Evolutionary conservation across 2,113 vertebrate genomes (phyloP).

Genomic region (Pyrgilauda ruficollis): DNA sequence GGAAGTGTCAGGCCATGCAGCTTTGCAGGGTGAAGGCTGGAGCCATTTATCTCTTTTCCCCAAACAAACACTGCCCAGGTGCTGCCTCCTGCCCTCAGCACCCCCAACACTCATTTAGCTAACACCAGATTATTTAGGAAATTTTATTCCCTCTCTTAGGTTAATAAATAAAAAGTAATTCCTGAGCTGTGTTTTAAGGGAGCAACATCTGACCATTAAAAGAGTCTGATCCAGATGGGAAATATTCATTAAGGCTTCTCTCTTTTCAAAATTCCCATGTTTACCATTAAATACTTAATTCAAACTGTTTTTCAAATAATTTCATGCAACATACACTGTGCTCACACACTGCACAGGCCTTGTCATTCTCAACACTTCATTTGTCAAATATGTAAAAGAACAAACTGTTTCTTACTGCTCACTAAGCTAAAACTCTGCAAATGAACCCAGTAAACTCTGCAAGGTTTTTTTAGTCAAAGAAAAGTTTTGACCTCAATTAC

Average conservation of each 20-base stretch:
- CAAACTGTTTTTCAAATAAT: neutral
- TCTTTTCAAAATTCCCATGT: neutral
- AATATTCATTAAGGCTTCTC: neutral
- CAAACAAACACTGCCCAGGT: fast-evolving
- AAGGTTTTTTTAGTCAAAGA: neutral
- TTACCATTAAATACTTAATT: neutral
- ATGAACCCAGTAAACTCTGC: neutral
- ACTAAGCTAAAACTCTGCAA: neutral
- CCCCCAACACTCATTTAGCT: neutral
- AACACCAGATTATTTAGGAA: neutral
- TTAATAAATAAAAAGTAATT: constrained; percentile 2
- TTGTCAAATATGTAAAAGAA: neutral
- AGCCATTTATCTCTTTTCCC: fast-evolving
- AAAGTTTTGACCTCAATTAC: neutral
- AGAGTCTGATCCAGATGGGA: neutral
- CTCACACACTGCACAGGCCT: neutral
- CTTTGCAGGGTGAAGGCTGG: neutral
- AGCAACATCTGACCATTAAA: neutral
- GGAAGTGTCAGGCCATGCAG: neutral
- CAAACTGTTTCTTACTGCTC: neutral
- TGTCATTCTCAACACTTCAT: neutral
- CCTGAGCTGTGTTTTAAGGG: neutral
- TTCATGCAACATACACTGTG: neutral
- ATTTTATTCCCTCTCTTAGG: neutral
- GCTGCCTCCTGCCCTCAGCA: neutral